Evolutionary conservation across 2,113 vertebrate genomes (phyloP).

Genomic region (Baryphthengus martii): DNA sequence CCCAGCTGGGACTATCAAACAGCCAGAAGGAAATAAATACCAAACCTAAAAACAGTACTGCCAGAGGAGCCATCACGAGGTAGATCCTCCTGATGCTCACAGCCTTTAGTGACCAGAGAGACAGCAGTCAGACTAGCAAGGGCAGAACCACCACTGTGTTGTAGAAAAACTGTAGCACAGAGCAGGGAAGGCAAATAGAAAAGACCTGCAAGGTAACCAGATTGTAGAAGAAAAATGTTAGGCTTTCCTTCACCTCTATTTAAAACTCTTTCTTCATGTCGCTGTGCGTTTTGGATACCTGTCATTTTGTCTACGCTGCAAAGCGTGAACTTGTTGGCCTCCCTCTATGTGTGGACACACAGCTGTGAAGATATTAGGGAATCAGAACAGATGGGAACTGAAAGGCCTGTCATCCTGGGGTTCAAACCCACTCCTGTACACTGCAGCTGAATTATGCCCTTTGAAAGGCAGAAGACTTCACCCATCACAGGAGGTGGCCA

Average conservation of each 20-base stretch:
- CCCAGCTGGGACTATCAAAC: not conserved
- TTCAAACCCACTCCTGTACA: not conserved
- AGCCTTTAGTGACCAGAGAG: not conserved
- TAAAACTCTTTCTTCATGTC: not conserved
- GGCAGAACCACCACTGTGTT: not conserved
- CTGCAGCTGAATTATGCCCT: not conserved
- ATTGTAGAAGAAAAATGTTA: not conserved
- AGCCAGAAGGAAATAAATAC: not conserved
- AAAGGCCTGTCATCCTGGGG: not conserved
- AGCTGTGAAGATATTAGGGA: not conserved
- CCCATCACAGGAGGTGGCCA: not conserved
- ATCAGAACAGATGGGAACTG: not conserved
- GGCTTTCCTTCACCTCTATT: not conserved
- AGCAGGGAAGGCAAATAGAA: not conserved
- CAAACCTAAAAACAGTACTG: not conserved
- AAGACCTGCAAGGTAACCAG: not conserved
- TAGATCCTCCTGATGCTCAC: not conserved
- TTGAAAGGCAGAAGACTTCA: not conserved
- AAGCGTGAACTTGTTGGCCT: not conserved
- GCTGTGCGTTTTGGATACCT: not conserved
- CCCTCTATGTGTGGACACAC: not conserved
- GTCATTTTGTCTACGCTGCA: not conserved
- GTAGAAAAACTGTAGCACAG: not conserved
- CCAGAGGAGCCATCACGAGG: not conserved
- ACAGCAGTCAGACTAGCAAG: not conserved